Evolutionary conservation across 1,140 invertebrate genomes (phyloP).

Genomic region (Heliothis virescens): DNA sequence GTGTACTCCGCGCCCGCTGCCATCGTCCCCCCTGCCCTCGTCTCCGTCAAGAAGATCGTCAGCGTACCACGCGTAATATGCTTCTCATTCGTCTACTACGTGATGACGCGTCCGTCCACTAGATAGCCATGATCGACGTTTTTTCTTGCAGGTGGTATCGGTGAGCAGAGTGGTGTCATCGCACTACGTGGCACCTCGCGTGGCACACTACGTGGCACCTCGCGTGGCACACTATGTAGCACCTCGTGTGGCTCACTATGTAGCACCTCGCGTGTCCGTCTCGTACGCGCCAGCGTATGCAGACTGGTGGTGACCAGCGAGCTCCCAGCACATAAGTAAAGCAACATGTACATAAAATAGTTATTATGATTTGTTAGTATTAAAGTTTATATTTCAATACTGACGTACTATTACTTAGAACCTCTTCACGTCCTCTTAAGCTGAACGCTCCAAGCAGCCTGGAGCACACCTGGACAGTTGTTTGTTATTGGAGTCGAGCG

Average conservation of each 20-base stretch:
- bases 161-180: conserved; percentile 69
- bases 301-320: conserved; percentile 61
- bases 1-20: conserved; percentile 44
- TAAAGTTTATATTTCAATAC: no score
- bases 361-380: no score
- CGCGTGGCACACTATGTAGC: no score
- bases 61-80: conserved; percentile 65
- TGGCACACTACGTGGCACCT: conserved; percentile 5
- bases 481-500: no score
- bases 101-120: neutral
- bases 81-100: neutral
- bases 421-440: no score
- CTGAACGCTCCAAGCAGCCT: no score
- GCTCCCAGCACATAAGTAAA: neutral
- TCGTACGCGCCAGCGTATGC: conserved; percentile 9
- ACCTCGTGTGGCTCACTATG: conserved; percentile 51
- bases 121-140: neutral
- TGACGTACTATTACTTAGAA: no score
- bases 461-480: no score
- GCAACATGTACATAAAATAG: neutral
- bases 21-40: conserved; percentile 57
- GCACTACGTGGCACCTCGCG: conserved; percentile 63
- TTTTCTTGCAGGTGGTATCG: conserved; percentile 61
- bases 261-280: conserved; percentile 57
- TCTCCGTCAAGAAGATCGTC: conserved; percentile 66